Evolutionary conservation across 2,113 vertebrate genomes (phyloP).

Genomic region (Hydrolagus affinis): DNA sequence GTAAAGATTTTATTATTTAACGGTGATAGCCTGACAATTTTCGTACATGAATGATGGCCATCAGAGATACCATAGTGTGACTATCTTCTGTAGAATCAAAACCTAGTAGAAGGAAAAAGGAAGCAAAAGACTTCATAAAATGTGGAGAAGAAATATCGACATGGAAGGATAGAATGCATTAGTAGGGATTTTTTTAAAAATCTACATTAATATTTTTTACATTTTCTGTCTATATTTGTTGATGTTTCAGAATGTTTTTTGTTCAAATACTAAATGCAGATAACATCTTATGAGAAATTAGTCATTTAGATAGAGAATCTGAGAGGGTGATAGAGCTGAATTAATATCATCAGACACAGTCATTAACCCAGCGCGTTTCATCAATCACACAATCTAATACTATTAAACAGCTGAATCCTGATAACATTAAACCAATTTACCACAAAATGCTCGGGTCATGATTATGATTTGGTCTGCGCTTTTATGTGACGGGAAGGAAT

Average conservation of each 20-base stretch:
- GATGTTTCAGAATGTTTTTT: background rate
- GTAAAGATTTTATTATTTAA: too few relatives aligned
- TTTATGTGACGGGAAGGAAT: background rate
- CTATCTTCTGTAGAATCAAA: too few relatives aligned
- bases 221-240: background rate
- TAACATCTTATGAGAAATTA: constrained; percentile 5
- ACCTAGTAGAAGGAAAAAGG: too few relatives aligned
- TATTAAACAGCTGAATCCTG: background rate
- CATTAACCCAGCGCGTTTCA: background rate
- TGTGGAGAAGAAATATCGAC: too few relatives aligned
- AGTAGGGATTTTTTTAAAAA: too few relatives aligned
- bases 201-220: background rate
- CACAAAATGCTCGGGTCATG: background rate
- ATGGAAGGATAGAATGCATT: too few relatives aligned
- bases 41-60: too few relatives aligned
- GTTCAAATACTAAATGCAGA: background rate
- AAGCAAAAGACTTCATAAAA: too few relatives aligned
- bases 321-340: background rate
- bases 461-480: background rate
- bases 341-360: background rate
- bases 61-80: too few relatives aligned
- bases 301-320: background rate
- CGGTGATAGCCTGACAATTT: too few relatives aligned
- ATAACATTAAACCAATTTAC: background rate
- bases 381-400: background rate